Conservation (phyloP, 2,888 invertebrate genomes). For the Bembecia ichneumoniformis region DNA sequence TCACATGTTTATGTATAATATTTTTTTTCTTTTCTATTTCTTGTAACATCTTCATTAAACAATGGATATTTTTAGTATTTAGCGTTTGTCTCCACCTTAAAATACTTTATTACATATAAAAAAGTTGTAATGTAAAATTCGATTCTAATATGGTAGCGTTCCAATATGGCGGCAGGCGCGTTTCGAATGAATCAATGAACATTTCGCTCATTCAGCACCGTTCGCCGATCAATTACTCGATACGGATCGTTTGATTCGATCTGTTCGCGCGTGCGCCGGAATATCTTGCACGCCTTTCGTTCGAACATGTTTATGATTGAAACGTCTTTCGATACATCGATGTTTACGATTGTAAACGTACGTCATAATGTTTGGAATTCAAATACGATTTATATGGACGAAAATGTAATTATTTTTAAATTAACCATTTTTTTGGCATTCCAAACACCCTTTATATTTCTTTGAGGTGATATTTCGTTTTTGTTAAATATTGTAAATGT, state of each 20-base stretch:
- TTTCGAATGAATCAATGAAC: slow-evolving; percentile 14
- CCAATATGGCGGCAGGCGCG: slow-evolving; percentile 11
- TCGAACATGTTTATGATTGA: slow-evolving; percentile 5
- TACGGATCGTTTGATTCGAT: slow-evolving; percentile 8
- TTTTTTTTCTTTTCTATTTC: too few relatives aligned
- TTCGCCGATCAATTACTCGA: slow-evolving; percentile 9
- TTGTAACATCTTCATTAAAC: too few relatives aligned
- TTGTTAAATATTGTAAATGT: too few relatives aligned
- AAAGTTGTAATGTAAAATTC: background rate
- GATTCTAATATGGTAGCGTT: slow-evolving; percentile 16
- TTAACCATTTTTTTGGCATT: too few relatives aligned
- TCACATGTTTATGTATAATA: too few relatives aligned
- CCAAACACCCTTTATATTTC: too few relatives aligned
- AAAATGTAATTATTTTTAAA: background rate
- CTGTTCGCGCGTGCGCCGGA: slow-evolving; percentile 7
- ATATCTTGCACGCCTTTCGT: background rate
- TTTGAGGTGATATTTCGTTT: too few relatives aligned
- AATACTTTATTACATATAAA: too few relatives aligned
- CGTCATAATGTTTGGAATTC: background rate
- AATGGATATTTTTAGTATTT: too few relatives aligned
- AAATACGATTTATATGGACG: background rate
- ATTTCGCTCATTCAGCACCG: slow-evolving; percentile 13
- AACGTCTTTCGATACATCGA: background rate
- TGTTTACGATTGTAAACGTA: background rate
- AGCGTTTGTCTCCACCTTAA: too few relatives aligned